Percentiles rank a stretch among this genome's conserved stretches.
phyloP scores from a whole-genome alignment of 2,888 invertebrate species.

The Sphaerophoria taeniata region DNA sequence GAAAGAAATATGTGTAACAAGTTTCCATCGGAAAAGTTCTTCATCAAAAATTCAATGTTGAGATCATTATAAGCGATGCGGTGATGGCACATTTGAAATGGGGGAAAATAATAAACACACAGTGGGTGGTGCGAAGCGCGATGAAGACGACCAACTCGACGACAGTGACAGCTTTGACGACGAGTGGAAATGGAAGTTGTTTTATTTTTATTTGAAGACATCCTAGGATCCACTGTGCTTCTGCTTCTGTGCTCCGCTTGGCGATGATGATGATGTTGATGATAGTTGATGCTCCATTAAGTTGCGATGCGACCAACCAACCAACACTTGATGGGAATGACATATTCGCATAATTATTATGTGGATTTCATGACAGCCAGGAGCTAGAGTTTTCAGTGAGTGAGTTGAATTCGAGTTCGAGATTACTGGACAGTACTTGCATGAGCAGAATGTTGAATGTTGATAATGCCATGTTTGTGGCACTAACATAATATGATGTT shows the following conservation, averaged over 20 bases:
- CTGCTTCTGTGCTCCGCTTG: constrained; percentile 17
- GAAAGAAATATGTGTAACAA: constrained; percentile 40
- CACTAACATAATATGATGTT: not conserved
- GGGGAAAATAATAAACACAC: not conserved
- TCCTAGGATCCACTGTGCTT: constrained; percentile 8
- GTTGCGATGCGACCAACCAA: constrained; percentile 72
- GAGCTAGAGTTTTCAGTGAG: too few relatives aligned
- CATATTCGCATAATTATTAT: constrained; percentile 72
- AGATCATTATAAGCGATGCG: constrained; percentile 60
- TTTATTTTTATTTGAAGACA: constrained; percentile 57
- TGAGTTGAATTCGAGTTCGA: constrained; percentile 6
- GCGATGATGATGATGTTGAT: constrained; percentile 61
- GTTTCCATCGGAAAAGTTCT: constrained; percentile 59
- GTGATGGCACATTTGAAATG: constrained; percentile 11
- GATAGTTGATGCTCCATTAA: constrained; percentile 74
- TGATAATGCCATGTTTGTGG: not conserved
- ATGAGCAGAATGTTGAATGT: constrained; percentile 28
- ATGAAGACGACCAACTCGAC: too few relatives aligned
- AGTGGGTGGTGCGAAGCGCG: not conserved
- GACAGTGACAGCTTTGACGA: not conserved
- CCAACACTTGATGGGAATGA: constrained; percentile 71
- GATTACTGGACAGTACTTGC: constrained; percentile 62
- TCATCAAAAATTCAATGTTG: constrained; percentile 74
- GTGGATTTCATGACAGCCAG: constrained; percentile 60
- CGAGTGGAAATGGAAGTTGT: constrained; percentile 33